A percentile compares a stretch with the other conserved stretches of the same genome.
Conservation (phyloP, 2,113 vertebrate species). For the Neogobius melanostomus region DNA sequence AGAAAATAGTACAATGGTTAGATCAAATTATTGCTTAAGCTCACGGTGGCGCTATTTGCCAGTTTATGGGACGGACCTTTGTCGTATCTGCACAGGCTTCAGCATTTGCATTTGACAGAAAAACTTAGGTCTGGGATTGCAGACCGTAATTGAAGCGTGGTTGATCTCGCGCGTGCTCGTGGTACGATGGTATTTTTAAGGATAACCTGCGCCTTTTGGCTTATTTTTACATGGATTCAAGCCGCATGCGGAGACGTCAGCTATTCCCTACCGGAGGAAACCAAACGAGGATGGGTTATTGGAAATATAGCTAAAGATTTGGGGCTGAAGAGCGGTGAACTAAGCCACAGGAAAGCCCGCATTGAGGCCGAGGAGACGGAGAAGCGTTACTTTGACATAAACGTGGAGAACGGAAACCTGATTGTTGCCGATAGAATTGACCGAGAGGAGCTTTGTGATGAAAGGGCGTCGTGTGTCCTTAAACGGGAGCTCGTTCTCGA, state of each 20-base stretch:
- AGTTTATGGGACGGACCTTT: slow-evolving; percentile 11
- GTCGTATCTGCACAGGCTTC: neutral
- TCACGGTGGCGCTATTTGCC: slow-evolving; percentile 22
- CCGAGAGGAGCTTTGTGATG: slow-evolving; percentile 75
- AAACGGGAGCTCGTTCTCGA: slow-evolving; percentile 72
- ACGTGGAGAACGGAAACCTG: slow-evolving; percentile 69
- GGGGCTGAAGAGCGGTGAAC: slow-evolving; percentile 51
- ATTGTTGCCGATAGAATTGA: slow-evolving; percentile 74
- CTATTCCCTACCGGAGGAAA: slow-evolving; percentile 77
- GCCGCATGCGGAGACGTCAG: slow-evolving; percentile 59
- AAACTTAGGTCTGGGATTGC: too few relatives aligned
- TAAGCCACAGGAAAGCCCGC: slow-evolving; percentile 60
- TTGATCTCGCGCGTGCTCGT: too few relatives aligned
- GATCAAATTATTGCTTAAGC: neutral
- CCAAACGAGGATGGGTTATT: slow-evolving; percentile 72
- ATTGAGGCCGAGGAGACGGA: slow-evolving; percentile 51
- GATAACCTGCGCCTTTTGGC: neutral
- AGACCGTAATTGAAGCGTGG: too few relatives aligned
- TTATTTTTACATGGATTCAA: slow-evolving; percentile 8
- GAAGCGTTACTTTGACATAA: slow-evolving; percentile 72
- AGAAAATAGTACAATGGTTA: too few relatives aligned
- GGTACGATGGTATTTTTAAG: neutral
- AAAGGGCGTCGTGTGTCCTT: slow-evolving; percentile 63
- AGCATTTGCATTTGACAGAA: neutral
- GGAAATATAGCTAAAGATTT: slow-evolving; percentile 79